A percentile compares a stretch with the other conserved stretches of the same genome.
Conservation (phyloP, 2,113 vertebrate genomes). For the Cheirogaleus medius region DNA sequence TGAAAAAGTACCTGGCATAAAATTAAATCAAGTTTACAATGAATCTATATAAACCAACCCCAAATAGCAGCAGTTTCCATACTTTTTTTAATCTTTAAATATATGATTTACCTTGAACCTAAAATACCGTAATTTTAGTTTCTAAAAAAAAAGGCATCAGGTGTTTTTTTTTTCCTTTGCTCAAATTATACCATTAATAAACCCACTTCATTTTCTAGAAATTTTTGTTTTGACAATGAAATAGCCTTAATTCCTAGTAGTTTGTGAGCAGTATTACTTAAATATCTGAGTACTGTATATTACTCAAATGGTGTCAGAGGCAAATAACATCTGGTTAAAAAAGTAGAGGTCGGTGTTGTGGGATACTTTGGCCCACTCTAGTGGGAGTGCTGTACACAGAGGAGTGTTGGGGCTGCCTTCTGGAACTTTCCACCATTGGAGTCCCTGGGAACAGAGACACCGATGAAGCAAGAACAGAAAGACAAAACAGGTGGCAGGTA, state of each 20-base stretch:
- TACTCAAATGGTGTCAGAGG: background rate
- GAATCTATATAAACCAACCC: background rate
- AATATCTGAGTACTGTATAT: background rate
- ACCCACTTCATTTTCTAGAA: background rate
- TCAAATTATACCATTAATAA: background rate
- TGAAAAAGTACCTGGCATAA: conserved; percentile 30
- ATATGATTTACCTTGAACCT: background rate
- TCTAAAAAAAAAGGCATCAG: background rate
- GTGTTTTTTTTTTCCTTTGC: background rate
- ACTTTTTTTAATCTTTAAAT: conserved; percentile 38
- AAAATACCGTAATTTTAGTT: conserved; percentile 28
- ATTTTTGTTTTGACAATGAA: background rate
- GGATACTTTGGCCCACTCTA: rapidly evolving
- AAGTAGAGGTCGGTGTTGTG: background rate
- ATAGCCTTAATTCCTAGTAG: background rate
- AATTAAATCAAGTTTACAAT: conserved; percentile 40
- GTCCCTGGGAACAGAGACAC: background rate
- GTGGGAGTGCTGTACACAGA: background rate
- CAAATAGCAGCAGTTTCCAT: background rate
- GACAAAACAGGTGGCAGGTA: background rate
- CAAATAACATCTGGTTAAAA: background rate
- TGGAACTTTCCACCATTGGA: background rate
- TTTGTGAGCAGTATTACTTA: background rate
- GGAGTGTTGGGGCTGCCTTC: background rate
- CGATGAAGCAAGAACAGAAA: background rate